phyloP scores from a whole-genome alignment of 2,888 invertebrate genomes.

The Idaea aversata region DNA sequence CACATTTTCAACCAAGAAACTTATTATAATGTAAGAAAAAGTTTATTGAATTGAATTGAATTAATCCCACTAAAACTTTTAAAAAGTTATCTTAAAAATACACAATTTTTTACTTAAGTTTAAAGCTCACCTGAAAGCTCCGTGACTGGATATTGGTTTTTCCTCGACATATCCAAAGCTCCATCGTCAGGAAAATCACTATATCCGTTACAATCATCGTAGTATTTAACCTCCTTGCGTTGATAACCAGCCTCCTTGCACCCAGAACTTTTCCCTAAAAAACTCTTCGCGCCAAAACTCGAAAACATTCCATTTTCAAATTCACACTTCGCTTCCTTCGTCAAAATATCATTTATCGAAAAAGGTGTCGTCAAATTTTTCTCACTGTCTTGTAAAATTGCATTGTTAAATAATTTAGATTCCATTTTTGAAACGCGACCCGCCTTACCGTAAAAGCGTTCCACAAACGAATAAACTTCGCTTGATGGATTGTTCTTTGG shows the following conservation, averaged over 20 bases:
- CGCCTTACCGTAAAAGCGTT: slow-evolving; percentile 75
- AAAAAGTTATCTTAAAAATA: slow-evolving; percentile 7
- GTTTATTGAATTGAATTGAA: not conserved
- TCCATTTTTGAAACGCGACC: slow-evolving; percentile 64
- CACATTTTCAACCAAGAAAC: not conserved
- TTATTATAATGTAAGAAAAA: not conserved
- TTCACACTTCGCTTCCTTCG: slow-evolving; percentile 71
- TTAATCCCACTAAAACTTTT: not conserved
- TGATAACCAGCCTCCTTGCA: slow-evolving; percentile 53
- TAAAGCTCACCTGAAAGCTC: slow-evolving; percentile 63
- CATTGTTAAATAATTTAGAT: slow-evolving; percentile 64
- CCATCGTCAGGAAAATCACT: slow-evolving; percentile 66
- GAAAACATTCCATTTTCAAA: slow-evolving; percentile 69
- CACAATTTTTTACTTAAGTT: slow-evolving; percentile 6
- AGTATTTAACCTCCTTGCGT: slow-evolving; percentile 70
- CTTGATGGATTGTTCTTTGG: slow-evolving; percentile 74
- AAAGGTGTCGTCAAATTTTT: slow-evolving; percentile 82
- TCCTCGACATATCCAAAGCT: slow-evolving; percentile 75
- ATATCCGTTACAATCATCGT: slow-evolving; percentile 62
- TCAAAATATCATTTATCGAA: slow-evolving; percentile 87
- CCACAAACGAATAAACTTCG: slow-evolving; percentile 78
- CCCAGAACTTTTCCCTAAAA: slow-evolving; percentile 50
- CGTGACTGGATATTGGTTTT: slow-evolving; percentile 68
- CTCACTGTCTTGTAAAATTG: slow-evolving; percentile 65
- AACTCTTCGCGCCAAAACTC: slow-evolving; percentile 67